Evolutionary conservation across 2,797 vertebrate genomes (phyloP).

Genomic region (Pygocentrus nattereri): DNA sequence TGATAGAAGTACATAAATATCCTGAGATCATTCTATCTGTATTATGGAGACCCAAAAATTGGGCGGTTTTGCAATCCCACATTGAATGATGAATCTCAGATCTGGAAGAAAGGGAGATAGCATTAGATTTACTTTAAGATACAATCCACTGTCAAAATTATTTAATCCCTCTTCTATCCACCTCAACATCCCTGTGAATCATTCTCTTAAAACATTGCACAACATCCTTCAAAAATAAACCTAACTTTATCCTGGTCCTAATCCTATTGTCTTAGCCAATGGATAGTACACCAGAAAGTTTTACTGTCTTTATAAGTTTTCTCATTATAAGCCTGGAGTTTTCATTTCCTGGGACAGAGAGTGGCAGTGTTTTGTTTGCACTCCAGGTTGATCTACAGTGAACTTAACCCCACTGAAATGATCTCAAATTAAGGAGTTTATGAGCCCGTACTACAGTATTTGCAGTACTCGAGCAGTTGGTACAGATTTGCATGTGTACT

Average conservation of each 20-base stretch:
- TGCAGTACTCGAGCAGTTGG: neutral
- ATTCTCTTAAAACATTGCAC: constrained; percentile 1
- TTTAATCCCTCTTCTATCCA: neutral
- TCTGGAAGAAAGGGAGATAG: neutral
- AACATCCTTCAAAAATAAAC: neutral
- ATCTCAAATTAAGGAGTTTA: neutral
- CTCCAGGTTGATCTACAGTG: neutral
- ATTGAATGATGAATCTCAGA: neutral
- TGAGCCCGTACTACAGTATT: neutral
- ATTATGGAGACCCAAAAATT: neutral
- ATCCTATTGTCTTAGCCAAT: neutral
- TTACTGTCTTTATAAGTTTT: neutral
- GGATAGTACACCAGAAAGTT: neutral
- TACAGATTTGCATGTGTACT: constrained; percentile 1
- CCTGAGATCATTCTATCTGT: neutral
- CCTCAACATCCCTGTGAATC: neutral
- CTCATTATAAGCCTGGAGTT: neutral
- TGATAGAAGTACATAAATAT: neutral
- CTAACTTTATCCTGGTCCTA: neutral
- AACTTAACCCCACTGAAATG: neutral
- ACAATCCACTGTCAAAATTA: neutral
- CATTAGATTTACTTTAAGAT: neutral
- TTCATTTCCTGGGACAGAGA: neutral
- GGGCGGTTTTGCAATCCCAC: neutral
- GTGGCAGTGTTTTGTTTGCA: neutral